A percentile compares a stretch with the other conserved stretches of the same genome.
Conservation (phyloP, 30 jellyfish, hydroid and myxozoan genomes). For the Pseudorhiza aurosa region DNA sequence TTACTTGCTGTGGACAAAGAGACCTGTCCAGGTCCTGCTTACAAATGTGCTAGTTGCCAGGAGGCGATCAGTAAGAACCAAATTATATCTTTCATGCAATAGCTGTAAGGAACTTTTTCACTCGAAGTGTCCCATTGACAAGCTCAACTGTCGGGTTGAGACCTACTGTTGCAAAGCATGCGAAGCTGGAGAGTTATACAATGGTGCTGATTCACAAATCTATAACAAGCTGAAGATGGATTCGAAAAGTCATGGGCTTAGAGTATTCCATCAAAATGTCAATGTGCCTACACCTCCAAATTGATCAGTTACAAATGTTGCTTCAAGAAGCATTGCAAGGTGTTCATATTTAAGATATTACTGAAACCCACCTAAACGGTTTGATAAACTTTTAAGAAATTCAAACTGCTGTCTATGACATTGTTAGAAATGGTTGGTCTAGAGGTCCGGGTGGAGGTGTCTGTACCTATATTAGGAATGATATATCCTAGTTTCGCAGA, state of each 20-base stretch:
- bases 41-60: constrained; percentile 11
- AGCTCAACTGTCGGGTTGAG: constrained; percentile 5
- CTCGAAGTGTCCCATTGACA: constrained; percentile 19
- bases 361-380: constrained; percentile 18
- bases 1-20: too few species aligned
- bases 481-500: background rate
- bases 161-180: constrained; percentile 6
- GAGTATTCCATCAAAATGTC: constrained; percentile 13
- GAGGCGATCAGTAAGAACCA: background rate
- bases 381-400: background rate
- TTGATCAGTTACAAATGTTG: background rate
- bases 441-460: constrained; percentile 29
- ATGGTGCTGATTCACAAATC: constrained; percentile 8
- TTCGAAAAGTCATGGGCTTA: constrained; percentile 22
- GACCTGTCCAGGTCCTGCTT: background rate
- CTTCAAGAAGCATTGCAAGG: background rate
- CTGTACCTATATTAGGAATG: constrained; percentile 17
- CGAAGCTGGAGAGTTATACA: constrained; percentile 4
- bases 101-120: constrained; percentile 3
- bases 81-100: background rate
- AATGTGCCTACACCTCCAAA: background rate
- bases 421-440: constrained; percentile 14
- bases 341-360: constrained; percentile 10
- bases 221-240: background rate
- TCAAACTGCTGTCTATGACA: background rate